Conservation (phyloP, 2,113 vertebrate genomes). For the Actinemys pallida region DNA sequence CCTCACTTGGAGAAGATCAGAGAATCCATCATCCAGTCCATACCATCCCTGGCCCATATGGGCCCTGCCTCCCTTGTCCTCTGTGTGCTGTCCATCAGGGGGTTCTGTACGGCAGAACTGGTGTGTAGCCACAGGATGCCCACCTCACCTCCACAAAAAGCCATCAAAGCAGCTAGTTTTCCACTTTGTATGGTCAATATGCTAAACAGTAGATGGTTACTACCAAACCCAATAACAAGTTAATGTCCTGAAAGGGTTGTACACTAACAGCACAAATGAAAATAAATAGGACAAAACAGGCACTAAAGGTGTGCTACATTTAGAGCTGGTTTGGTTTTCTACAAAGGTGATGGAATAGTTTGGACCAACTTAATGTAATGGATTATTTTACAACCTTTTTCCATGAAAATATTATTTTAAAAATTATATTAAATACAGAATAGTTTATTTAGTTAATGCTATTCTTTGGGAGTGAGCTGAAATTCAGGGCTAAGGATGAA, state of each 20-base stretch:
- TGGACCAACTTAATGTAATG: neutral
- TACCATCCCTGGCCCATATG: neutral
- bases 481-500: neutral
- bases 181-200: fast-evolving
- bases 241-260: neutral
- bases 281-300: neutral
- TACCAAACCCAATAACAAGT: neutral
- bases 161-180: neutral
- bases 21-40: neutral
- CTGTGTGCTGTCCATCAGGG: neutral
- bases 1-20: neutral
- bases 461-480: neutral
- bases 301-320: neutral
- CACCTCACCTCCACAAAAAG: neutral
- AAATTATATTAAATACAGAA: neutral
- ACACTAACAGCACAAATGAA: neutral
- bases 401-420: neutral
- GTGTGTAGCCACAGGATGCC: neutral
- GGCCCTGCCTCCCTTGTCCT: neutral
- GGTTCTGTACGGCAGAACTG: neutral
- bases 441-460: neutral
- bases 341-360: neutral
- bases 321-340: neutral
- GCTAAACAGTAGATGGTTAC: neutral
- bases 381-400: neutral